Evolutionary conservation across 1,140 invertebrate genomes (phyloP), one percentile per base, ranked within the genome.

Genomic region (Agrypnia vestita): DNA sequence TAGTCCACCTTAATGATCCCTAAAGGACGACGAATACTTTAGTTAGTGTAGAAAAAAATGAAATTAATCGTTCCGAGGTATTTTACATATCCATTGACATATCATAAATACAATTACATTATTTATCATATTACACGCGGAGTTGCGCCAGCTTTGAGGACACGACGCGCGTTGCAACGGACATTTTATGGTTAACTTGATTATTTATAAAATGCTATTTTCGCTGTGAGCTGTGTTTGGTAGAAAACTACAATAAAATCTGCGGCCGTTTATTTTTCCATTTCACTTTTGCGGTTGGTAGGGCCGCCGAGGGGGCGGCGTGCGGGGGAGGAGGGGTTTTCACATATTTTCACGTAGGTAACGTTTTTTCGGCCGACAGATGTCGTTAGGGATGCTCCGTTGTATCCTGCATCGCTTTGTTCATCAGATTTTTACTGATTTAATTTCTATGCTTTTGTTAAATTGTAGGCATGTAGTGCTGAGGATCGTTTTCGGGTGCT

Each of bases 221-320:
- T 75, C 56, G 56, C 67, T 44, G 15, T 17, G 17, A n/a, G 67
- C 55, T 51, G 53, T 79, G 35, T 21, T 44, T 25, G 44, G n/a
- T 19, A 46, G 49, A 59, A 72, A 44, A 78, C 43, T 74, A 69
- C 47, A 81, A 81, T 81, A 81, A 81, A 78, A 78, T 81, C 62
- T 81, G 76, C 61, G 80, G 76, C 51, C 76, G 69, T 53, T 81
- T 77, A 78, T 78, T 78, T 81, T 81, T 71, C 76, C 64, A 81
- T 81, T 62, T 59, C 51, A 53, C 71, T 76, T 49, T 43, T 67
- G 76, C 71, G 80, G 76, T 78, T 53, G 35, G 62, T 7, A 17
- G 35, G 62, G 35, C 4, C 11, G 0, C 35, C 0, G 62, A 6
- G 35, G 3, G 12, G 62, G 62, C 7, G 62, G 43, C n/a, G 62